A percentile compares a stretch with the other conserved stretches of the same genome.
phyloP scores from a whole-genome alignment of 1,140 invertebrate species.

The Atta texana region DNA sequence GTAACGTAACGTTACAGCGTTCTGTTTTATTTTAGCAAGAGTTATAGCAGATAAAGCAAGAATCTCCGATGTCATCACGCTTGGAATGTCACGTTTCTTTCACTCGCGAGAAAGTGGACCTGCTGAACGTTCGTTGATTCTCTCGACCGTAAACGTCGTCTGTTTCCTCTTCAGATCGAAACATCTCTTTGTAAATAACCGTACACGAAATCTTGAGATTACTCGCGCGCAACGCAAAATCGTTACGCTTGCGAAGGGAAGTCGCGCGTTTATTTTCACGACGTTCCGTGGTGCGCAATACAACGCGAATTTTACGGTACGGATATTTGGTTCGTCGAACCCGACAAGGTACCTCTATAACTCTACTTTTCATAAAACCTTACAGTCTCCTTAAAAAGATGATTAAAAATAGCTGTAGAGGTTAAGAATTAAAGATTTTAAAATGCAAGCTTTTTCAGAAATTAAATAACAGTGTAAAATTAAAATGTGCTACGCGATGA shows the following conservation, averaged over 20 bases:
- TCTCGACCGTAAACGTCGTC: conserved; percentile 75
- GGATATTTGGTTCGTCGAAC: conserved; percentile 60
- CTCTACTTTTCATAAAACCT: not conserved
- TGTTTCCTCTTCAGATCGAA: conserved; percentile 65
- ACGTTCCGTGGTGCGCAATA: conserved; percentile 60
- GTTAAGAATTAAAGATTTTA: not conserved
- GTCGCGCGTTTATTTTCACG: conserved; percentile 74
- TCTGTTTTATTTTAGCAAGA: conserved; percentile 10
- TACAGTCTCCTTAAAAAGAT: not conserved
- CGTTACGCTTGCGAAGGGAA: conserved; percentile 13
- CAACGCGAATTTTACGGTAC: conserved; percentile 59
- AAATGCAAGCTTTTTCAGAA: not conserved
- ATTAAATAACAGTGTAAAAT: not conserved
- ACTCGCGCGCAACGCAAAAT: conserved; percentile 43
- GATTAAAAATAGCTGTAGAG: not conserved
- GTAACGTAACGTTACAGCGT: conserved; percentile 8
- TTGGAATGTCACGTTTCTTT: conserved; percentile 48
- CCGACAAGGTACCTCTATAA: not conserved
- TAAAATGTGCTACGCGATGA: not conserved
- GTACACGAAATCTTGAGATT: conserved; percentile 64
- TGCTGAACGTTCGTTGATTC: conserved; percentile 74
- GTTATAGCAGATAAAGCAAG: not conserved
- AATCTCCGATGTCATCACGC: conserved; percentile 14
- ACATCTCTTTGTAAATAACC: conserved; percentile 74
- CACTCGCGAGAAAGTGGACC: conserved; percentile 69